Evolutionary conservation across 92 coral and sea anemone species (phyloP).

Genomic region (Micromussa lordhowensis): DNA sequence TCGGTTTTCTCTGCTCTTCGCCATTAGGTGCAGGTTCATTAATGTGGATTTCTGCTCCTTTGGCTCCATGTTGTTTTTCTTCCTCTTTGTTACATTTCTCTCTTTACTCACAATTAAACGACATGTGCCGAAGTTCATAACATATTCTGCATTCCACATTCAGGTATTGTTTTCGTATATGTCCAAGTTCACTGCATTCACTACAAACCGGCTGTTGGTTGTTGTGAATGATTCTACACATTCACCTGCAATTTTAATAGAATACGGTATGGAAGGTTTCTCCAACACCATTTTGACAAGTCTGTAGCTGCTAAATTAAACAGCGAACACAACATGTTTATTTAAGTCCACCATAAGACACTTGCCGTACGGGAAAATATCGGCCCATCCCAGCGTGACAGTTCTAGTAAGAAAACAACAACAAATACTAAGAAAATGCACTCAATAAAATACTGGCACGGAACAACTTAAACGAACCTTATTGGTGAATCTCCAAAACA

Average conservation of each 20-base stretch:
- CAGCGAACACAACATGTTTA: no score
- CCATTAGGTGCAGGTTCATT: background rate
- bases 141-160: background rate
- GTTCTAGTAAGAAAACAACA: no score
- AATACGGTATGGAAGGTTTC: slow-evolving; percentile 20
- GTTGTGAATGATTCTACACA: slow-evolving; percentile 25
- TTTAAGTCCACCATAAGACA: no score
- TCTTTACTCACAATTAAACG: background rate
- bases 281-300: no score
- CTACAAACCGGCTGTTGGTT: slow-evolving; percentile 20
- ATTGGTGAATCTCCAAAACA: no score
- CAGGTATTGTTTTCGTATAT: background rate
- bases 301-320: no score
- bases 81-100: background rate
- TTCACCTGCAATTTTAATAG: slow-evolving; percentile 7
- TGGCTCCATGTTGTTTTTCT: background rate
- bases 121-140: background rate
- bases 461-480: no score
- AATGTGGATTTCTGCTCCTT: background rate
- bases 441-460: no score
- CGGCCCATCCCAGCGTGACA: no score
- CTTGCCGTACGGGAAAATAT: no score
- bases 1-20: no score
- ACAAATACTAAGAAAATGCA: no score
- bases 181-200: background rate